Base-by-base conservation (phyloP, 2,113 vertebrate species). In the Megaptera novaeangliae region DNA sequence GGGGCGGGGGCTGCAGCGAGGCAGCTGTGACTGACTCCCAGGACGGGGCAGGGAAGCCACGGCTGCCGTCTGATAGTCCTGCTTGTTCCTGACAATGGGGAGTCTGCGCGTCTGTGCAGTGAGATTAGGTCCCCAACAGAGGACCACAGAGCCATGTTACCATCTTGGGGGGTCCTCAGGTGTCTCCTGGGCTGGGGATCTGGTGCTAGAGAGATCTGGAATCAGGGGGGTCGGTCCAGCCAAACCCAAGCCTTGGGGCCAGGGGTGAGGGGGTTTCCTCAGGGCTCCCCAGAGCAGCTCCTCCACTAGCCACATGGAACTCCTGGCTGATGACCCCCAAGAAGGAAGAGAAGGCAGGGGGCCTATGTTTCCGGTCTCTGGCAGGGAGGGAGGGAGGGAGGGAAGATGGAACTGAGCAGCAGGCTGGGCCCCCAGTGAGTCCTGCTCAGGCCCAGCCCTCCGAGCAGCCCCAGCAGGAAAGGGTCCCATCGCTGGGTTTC, bases 1-100 rank as follows among this genome's bases (percentile, higher is more conserved):
- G 6, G 55, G 57, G 31, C 10, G 20, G 57, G 44, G 20, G 1
- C 25, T 63, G 4, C 44, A 14, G 36, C 0, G 0, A 15, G 11
- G 36, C 66, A 91, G 81, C 63, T 66, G 44, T 39, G 71, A n/a
- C 63, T n/a, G 36, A 5, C 36, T 71, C 71, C 27, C 17, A 49
- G 49, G 46, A 27, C 23, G 72, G 63, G 49, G 25, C n/a, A 20
- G 68, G 36, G 39, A 61, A 41, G 44, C 69, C 69, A 25, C 31
- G 64, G 23, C 84, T 6, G 13, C 25, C n/a, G 8, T 49, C 72
- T n/a, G 23, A 72, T 2, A 61, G 87, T 21, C 25, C 36, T 23
- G 39, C 49, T 63, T 10, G 5, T 34, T 25, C 29, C 36, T 31
- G 25, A 88, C n/a, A 74, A 29, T 34, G 81, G 39, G 66, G 46